Conservation (phyloP, 2,797 vertebrate species). For the Saguinus oedipus region DNA sequence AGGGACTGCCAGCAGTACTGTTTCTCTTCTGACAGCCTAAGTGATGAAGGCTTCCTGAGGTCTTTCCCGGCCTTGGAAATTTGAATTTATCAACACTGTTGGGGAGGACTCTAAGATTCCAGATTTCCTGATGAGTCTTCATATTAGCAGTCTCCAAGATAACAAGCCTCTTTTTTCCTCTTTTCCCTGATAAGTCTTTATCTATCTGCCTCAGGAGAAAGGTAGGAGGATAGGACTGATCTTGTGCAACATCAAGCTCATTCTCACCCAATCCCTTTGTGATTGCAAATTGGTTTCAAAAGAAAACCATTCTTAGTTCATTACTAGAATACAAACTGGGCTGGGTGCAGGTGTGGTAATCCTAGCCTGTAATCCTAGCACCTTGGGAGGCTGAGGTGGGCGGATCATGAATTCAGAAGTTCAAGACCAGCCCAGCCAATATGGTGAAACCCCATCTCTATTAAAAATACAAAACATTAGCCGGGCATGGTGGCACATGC, state of each 20-base stretch:
- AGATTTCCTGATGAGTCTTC: neutral
- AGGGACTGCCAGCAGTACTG: neutral
- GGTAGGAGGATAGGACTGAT: neutral
- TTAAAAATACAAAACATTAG: too few species aligned
- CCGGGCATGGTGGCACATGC: too few species aligned
- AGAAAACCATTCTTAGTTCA: neutral
- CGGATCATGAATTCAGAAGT: too few species aligned
- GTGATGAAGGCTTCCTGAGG: neutral
- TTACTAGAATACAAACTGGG: neutral
- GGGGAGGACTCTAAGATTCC: neutral
- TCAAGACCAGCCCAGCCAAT: too few species aligned
- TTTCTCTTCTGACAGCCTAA: neutral
- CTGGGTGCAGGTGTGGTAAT: too few species aligned
- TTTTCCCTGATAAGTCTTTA: neutral
- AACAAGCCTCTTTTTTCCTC: rapidly evolving
- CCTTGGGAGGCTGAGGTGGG: too few species aligned
- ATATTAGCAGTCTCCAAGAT: neutral
- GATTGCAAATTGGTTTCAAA: neutral
- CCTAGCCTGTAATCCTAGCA: too few species aligned
- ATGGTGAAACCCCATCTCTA: too few species aligned
- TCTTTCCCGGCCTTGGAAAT: neutral
- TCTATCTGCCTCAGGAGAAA: neutral
- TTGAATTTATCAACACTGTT: neutral
- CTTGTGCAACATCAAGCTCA: neutral
- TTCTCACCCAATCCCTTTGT: neutral